Evolutionary conservation across 2,888 invertebrate genomes (phyloP).

Genomic region (Odontomyia ornata): DNA sequence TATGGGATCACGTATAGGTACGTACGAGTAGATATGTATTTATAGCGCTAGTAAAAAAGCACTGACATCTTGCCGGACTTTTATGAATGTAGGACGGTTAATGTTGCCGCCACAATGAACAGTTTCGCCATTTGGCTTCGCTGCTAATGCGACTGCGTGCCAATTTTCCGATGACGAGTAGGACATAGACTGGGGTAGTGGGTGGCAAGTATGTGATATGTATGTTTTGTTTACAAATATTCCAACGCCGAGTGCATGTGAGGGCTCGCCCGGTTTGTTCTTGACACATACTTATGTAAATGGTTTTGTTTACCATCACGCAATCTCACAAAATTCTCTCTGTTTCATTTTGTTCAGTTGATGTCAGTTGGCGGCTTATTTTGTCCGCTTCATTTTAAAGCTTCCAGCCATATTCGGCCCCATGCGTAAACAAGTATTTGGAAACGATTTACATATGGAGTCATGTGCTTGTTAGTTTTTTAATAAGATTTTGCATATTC

Average conservation of each 20-base stretch:
- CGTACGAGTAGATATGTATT: neutral
- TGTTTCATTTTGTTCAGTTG: neutral
- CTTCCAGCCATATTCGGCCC: no score
- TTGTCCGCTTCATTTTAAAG: no score
- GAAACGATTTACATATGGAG: no score
- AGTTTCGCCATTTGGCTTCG: neutral
- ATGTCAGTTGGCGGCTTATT: no score
- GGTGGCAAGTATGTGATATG: neutral
- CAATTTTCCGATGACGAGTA: neutral
- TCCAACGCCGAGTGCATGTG: neutral
- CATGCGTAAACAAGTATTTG: no score
- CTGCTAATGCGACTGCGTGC: neutral
- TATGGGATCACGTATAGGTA: neutral
- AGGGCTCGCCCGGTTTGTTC: constrained; percentile 18
- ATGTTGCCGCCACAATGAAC: neutral
- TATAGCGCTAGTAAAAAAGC: neutral
- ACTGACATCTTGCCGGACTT: neutral
- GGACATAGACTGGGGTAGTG: neutral
- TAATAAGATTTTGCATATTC: no score
- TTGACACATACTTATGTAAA: no score
- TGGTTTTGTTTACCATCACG: no score
- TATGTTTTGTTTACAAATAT: constrained; percentile 29
- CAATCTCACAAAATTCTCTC: no score
- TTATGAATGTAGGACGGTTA: constrained; percentile 1
- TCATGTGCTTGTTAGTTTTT: no score